Conservation (phyloP, 2,888 invertebrate genomes). For the Notocelia uddmanniana region DNA sequence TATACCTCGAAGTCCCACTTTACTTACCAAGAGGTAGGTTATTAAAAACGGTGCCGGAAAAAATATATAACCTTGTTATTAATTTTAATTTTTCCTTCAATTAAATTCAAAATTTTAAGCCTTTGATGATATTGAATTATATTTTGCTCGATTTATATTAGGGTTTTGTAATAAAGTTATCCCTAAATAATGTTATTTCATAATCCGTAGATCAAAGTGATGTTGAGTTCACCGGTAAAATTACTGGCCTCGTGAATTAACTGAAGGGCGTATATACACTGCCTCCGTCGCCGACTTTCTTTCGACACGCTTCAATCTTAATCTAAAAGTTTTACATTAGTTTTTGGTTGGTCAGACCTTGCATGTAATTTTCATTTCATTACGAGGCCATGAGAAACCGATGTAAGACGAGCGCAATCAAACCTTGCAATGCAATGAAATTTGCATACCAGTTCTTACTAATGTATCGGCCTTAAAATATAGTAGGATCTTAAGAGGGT, state of each 20-base stretch:
- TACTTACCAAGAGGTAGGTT: no score
- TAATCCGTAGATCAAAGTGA: conserved; percentile 21
- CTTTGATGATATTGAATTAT: not conserved
- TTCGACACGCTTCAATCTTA: not conserved
- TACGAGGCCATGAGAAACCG: no score
- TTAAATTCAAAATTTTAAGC: not conserved
- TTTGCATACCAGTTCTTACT: no score
- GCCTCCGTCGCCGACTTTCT: not conserved
- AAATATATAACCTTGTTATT: not conserved
- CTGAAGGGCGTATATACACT: conserved; percentile 1
- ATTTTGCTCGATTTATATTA: conserved; percentile 1
- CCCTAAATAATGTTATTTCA: conserved; percentile 19
- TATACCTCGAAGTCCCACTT: no score
- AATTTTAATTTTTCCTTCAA: not conserved
- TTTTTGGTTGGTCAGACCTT: no score
- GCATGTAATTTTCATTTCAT: no score
- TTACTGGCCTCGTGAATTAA: conserved; percentile 19
- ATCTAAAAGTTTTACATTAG: not conserved
- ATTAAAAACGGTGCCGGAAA: no score
- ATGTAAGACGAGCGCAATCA: no score
- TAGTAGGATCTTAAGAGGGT: no score
- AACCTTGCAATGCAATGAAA: no score
- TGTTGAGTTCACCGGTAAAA: conserved; percentile 18
- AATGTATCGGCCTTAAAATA: no score
- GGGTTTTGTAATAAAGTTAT: conserved; percentile 3